A percentile compares a stretch with the other conserved stretches of the same genome.
These are phyloP conservation scores for Mystacornis crossleyi DNA, from an alignment of 2,113 vertebrate genomes.

Conservation along the genomic window DNA sequence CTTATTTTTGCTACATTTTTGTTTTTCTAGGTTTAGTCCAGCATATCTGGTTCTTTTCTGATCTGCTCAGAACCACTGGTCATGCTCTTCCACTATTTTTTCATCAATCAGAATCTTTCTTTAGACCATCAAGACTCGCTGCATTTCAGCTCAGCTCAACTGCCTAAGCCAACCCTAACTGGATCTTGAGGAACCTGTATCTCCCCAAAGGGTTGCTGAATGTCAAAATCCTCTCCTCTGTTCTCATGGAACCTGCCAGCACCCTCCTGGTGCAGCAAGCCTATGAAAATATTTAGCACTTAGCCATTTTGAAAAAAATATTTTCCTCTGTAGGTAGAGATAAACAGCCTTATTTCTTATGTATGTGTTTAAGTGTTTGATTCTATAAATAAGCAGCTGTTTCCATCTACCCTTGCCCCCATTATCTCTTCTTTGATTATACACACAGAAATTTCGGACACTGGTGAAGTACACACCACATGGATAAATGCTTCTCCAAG, in stretches of 20 bases:
- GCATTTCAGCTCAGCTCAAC: background rate
- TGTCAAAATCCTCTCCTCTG: background rate
- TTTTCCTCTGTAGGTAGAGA: background rate
- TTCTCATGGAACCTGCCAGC: background rate
- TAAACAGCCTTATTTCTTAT: background rate
- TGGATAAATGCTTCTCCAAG: background rate
- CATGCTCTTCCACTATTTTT: background rate
- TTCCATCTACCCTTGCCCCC: background rate
- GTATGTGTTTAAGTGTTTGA: background rate
- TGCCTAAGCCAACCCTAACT: background rate
- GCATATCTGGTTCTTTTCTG: background rate
- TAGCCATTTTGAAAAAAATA: background rate
- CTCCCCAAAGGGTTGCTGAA: background rate
- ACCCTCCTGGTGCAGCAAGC: background rate
- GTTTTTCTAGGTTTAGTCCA: background rate
- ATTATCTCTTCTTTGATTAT: background rate
- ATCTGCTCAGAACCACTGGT: background rate
- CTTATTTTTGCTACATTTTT: background rate
- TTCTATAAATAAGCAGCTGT: background rate
- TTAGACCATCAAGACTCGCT: background rate
- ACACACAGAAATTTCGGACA: background rate
- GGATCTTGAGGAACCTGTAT: background rate
- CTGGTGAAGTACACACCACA: background rate
- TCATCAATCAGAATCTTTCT: background rate
- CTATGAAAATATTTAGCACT: background rate